Evolutionary conservation across 2,113 vertebrate genomes (phyloP).

Genomic region (Gorsachius goisagi): DNA sequence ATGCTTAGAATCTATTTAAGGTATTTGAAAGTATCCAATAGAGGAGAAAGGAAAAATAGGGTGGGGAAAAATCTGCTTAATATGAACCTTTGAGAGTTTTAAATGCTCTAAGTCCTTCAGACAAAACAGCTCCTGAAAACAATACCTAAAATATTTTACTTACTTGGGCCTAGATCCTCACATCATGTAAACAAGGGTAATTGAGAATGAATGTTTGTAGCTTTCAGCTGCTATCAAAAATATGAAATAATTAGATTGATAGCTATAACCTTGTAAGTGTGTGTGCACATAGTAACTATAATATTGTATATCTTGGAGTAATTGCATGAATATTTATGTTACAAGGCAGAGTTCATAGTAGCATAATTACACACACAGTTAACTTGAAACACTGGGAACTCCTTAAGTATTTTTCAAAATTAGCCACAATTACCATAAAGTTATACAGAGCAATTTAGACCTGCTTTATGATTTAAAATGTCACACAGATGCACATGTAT

Average conservation of each 20-base stretch:
- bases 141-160: not conserved
- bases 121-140: not conserved
- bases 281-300: not conserved
- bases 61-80: not conserved
- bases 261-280: not conserved
- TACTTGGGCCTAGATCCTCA: not conserved
- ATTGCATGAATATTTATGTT: constrained; percentile 22
- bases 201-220: not conserved
- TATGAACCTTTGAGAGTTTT: not conserved
- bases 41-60: not conserved
- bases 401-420: not conserved
- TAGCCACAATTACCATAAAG: not conserved
- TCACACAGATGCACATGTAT: not conserved
- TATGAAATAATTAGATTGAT: constrained; percentile 9
- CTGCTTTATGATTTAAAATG: not conserved
- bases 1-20: not conserved
- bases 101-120: not conserved
- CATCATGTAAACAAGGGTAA: not conserved
- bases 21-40: not conserved
- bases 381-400: not conserved
- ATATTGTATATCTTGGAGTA: not conserved
- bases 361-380: not conserved
- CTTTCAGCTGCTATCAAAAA: not conserved
- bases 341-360: not conserved
- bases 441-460: not conserved